Evolutionary conservation across 1,140 invertebrate genomes (phyloP), one percentile per base, ranked within the genome.

Genomic region (Papilio polyxenes): DNA sequence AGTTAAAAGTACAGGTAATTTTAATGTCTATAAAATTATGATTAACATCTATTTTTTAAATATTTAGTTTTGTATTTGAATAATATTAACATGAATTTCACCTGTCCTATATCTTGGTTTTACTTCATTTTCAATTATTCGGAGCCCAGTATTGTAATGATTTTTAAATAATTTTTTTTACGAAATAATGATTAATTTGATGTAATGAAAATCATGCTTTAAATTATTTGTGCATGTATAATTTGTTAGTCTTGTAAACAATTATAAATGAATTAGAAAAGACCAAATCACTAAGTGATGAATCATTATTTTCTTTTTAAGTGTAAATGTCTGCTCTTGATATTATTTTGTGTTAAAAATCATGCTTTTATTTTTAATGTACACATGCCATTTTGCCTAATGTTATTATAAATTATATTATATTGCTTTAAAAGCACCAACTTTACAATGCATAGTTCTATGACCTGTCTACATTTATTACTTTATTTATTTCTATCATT

Each of bases 371-470:
- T 93, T 93, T 92, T 92, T 92, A 91, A 90, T 93, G 90, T 92
- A 94, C 92, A 94, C 92, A 92, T 94, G 93, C 92, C 93, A 94
- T 94, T 94, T 93, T 94, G 93, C 93, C 92, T 93, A 94, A 93
- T 94, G 90, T 94, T 94, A 94, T 93, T 92, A 92, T 92, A 92
- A 93, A 93, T 94, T 93, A 93, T 93, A 93, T 91, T 92, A 89
- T 91, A 93, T 92, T 94, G 92, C 93, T 94, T 94, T 91, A 93
- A 94, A 94, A 94, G 93, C 93, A 94, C 93, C 91, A 92, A 92
- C 91, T 93, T 94, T 94, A 94, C 92, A 93, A 92, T 93, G 89
- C 92, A 93, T 93, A 93, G 91, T 91, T 92, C 91, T 93, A 93
- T 93, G 91, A 91, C 93, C 91, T 93, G 93, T 93, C 93, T 94